Base-by-base conservation (phyloP, 2,113 vertebrate genomes). In the Pseudopipra pipra region DNA sequence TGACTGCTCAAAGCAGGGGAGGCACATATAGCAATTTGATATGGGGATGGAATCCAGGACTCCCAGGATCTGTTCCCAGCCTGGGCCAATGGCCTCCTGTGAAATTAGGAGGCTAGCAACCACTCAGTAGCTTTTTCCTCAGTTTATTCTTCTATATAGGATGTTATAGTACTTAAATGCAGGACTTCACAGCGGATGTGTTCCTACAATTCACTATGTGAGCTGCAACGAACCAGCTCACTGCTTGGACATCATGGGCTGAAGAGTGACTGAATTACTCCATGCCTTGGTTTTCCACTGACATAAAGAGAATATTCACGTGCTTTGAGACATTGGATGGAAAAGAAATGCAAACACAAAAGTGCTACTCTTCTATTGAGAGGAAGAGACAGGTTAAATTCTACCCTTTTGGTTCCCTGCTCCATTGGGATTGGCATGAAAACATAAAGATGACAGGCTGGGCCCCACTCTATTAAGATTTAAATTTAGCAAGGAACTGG, bases 401-500 rank as follows among this genome's bases (percentile, higher is more conserved):
- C 85, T 80, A 37, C 68, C 43, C 85, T 93, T 90, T 96, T 86
- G 74, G 47, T 86, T 93, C 51, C 43, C 58, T 51, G 30, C 59
- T 96, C 87, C 66, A 11, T 59, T 94, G 63, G 51, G 79, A 90
- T 10, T 66, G 82, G 58, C 94, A 96, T 77, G 87, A 90, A 95
- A 95, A 91, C 66, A 63, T 54, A 88, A 93, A 93, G 93, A 93
- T 52, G 92, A 94, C 85, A 86, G 90, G 56, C 35, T 74, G 87
- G 82, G 93, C 72, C 92, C 68, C 90, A 41, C 70, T 94, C 85
- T 88, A 86, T 96, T 95, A 95, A 96, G 82, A 96, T 91, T 96
- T 88, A 94, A 91, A 96, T 96, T 95, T 71, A 96, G 56, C 52
- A 94, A 88, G 85, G 73, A 92, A 78, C 85, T 96, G 95, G 92